These are phyloP conservation scores for Smittia sp. DNA, from an alignment of 2,888 invertebrate species.

Conservation along the genomic window DNA sequence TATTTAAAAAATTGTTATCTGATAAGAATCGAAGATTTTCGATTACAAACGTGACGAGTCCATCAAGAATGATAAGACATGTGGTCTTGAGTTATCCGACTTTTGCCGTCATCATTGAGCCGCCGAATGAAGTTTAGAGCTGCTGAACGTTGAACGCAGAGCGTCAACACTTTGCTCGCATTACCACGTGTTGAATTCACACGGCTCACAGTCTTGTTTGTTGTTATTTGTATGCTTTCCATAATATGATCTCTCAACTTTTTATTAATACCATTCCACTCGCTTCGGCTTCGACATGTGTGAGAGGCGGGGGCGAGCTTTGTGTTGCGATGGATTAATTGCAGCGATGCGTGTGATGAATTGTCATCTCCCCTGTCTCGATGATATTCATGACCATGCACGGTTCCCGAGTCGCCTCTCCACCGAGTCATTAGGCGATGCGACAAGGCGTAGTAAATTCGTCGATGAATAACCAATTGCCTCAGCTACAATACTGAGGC, in stretches of 20 bases:
- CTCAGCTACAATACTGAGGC: neutral
- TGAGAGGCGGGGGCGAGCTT: slow-evolving; percentile 11
- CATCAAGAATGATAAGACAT: no score
- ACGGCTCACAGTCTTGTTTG: slow-evolving; percentile 37
- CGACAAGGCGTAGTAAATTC: slow-evolving; percentile 16
- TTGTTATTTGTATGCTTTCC: slow-evolving; percentile 37
- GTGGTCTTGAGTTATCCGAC: no score
- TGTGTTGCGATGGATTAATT: slow-evolving; percentile 32
- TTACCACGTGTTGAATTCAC: slow-evolving; percentile 25
- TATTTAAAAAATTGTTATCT: no score
- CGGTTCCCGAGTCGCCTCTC: neutral
- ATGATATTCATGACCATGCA: slow-evolving; percentile 36
- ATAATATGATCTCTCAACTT: slow-evolving; percentile 42
- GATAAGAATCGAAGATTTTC: no score
- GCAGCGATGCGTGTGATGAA: slow-evolving; percentile 37
- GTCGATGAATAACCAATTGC: slow-evolving; percentile 19
- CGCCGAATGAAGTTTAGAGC: no score
- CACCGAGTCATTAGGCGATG: slow-evolving; percentile 12
- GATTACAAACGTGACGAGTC: no score
- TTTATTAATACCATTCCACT: slow-evolving; percentile 19
- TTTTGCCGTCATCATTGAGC: no score
- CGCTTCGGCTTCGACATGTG: neutral
- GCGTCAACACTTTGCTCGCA: neutral
- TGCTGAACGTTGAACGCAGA: no score
- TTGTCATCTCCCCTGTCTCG: neutral